Conservation (phyloP, 2,113 vertebrate species). For the Calyptomena viridis region DNA sequence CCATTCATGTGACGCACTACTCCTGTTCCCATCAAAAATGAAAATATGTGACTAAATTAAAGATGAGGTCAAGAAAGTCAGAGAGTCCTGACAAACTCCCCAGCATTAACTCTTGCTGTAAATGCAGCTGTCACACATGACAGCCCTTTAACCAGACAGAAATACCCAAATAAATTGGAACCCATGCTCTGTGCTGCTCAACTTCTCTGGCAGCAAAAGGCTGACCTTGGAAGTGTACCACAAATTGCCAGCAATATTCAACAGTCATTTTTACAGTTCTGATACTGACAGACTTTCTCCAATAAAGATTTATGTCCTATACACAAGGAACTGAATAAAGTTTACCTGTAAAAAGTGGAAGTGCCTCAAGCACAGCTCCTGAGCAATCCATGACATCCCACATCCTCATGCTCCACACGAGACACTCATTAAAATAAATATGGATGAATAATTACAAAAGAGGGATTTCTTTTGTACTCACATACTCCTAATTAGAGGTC, state of each 20-base stretch:
- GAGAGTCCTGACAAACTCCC: neutral
- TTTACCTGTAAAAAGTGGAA: neutral
- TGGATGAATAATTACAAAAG: neutral
- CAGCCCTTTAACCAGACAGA: constrained; percentile 5
- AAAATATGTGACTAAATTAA: constrained; percentile 31
- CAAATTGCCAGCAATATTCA: constrained; percentile 38
- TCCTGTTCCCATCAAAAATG: neutral
- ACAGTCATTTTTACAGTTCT: neutral
- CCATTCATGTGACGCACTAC: neutral
- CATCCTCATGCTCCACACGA: neutral
- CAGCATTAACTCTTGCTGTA: neutral
- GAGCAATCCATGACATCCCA: neutral
- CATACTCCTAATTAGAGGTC: neutral
- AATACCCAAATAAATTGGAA: constrained; percentile 12
- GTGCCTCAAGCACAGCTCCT: neutral
- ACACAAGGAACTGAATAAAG: neutral
- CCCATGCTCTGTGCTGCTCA: neutral
- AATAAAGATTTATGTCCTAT: neutral
- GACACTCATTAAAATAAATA: neutral
- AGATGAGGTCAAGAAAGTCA: neutral
- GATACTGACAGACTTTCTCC: neutral
- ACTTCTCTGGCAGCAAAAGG: neutral
- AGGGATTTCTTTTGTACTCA: neutral
- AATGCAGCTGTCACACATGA: constrained; percentile 13
- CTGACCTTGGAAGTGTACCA: neutral